These are phyloP conservation scores for Chorisops tibialis DNA, from an alignment of 2,888 invertebrate species.

Conservation along the genomic window DNA sequence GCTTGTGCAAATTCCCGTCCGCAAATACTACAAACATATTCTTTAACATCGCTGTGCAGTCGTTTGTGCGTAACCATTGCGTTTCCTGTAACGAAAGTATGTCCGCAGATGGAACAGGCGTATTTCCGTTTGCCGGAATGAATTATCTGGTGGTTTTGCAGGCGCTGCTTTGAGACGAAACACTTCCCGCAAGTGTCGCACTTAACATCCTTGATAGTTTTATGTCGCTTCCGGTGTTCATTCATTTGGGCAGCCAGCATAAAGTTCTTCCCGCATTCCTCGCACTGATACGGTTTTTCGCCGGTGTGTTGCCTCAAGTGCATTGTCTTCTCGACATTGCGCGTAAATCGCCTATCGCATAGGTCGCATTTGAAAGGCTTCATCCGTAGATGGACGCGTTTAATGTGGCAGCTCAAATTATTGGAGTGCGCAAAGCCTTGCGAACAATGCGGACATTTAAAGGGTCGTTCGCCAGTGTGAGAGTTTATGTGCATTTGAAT, in stretches of 20 bases:
- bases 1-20: constrained; percentile 34
- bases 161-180: constrained; percentile 30
- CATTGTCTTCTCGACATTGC: constrained; percentile 31
- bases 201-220: constrained; percentile 27
- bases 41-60: constrained; percentile 32
- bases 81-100: constrained; percentile 30
- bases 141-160: constrained; percentile 31
- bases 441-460: constrained; percentile 33
- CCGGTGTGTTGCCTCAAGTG: constrained; percentile 34
- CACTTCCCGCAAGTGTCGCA: constrained; percentile 33
- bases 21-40: constrained; percentile 34
- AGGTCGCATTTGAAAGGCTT: constrained; percentile 34
- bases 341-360: constrained; percentile 33
- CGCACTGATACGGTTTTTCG: constrained; percentile 34
- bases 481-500: constrained; percentile 30
- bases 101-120: constrained; percentile 27
- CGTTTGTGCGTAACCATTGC: constrained; percentile 31
- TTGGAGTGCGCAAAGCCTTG: constrained; percentile 32
- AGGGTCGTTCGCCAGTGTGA: constrained; percentile 34
- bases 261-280: constrained; percentile 34
- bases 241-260: constrained; percentile 31
- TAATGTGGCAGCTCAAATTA: constrained; percentile 33
- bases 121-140: constrained; percentile 32
- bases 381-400: constrained; percentile 34
- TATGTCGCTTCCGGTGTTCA: constrained; percentile 33